Evolutionary conservation across 2,888 invertebrate species (phyloP), one percentile per base, ranked within the genome.

Genomic region (Orgyia antiqua): DNA sequence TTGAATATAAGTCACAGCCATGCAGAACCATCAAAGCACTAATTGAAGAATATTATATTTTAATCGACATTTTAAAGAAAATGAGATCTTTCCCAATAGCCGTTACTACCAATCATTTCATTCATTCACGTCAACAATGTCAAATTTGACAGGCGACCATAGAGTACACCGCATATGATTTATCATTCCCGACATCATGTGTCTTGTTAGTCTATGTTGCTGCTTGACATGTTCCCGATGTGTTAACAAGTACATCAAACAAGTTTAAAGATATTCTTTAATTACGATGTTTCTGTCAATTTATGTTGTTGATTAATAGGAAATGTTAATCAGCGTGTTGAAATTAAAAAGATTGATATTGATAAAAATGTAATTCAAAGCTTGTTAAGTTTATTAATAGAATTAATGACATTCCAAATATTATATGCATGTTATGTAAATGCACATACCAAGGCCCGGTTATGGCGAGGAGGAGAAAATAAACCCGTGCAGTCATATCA

Each of bases 121-220:
- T 40, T 48, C 49, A 33, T 37, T 39, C 33, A 24, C 18, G 32
- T 39, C 42, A 20, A 7, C 38, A 21, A 15, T 39, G 28, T 32
- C 34, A 24, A 5, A n/a, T 18, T 27, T 35, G 45, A 42, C 39
- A 36, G 39, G 10, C 8, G 13, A 30, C 23, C 34, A 34, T 27
- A 29, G 23, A 30, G 29, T n/a, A n/a, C n/a, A n/a, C n/a, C n/a
- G n/a, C 10, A 33, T 33, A 33, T 30, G 31, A 42, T 35, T 45
- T 49, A 45, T 45, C 45, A 49, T 48, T 50, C 26, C 17, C 31
- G 34, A 39, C 36, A 33, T 17, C 26, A 24, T 20, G 6, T n/a
- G 18, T 39, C 45, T 45, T 24, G 37, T 42, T 45, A 39, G 20
- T 36, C 11, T 23, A 27, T 29, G 15, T 4, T 4, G 4, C 4